Base-by-base conservation (phyloP, 64 coral and sea anemone genomes). In the Montipora sp. region DNA sequence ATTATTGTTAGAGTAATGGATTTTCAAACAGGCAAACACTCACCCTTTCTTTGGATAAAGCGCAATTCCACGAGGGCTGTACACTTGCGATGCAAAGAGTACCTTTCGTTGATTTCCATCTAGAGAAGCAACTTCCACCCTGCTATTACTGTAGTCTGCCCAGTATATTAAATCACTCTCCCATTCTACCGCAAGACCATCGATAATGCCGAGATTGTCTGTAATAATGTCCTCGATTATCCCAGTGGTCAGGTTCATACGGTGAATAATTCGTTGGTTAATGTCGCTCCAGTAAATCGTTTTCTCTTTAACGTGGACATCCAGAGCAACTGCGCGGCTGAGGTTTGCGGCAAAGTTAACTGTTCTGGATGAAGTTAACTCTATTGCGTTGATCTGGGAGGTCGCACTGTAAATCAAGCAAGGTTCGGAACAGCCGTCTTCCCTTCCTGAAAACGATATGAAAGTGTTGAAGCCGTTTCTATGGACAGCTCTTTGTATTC, bases 221-320 rank as follows among this genome's bases (percentile, higher is more conserved):
- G 75, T 75, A 7, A 89, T 78, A 47, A 96, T 83, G 27, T 50
- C 22, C n/a, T 80, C 27, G 11, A 47, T 69, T 16, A 59, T 84
- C 14, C 83, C 83, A 23, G 84, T 80, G 46, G 88, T 77, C 63
- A 92, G 81, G 74, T 89, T 78, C 11, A 87, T 81, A n/a, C 90
- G 87, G 16, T 76, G 88, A 21, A 96, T 96, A 19, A 61, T 73
- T n/a, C 58, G 18, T 5, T 78, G 75, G 13, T 14, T 75, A n/a
- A 63, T 67, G 47, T 92, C 90, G 20, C 94, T 96, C 94, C 94
- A 96, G 59, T 92, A 96, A 3, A 96, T 83, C 0, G 81, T 73
- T 24, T 20, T 89, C 22, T 88, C 80, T 7, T 59, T 81, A 5
- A 92, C 85, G 58, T 96, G 90, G 15, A 96, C 94, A 60, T 92